Conservation (phyloP, 2,888 invertebrate genomes). For the Limnephilus rhombicus region DNA sequence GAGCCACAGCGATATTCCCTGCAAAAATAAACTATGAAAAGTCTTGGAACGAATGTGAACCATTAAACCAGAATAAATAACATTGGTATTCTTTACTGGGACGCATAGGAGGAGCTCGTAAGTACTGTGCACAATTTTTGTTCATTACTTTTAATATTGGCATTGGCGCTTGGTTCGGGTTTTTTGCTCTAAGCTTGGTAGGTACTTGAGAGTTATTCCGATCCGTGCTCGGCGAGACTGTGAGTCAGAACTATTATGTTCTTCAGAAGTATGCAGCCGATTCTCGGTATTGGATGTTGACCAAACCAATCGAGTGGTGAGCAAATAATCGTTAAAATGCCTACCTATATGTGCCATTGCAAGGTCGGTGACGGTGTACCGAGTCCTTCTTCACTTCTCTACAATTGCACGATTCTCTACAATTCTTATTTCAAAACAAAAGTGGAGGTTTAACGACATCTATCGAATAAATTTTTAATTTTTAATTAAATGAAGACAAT, state of each 20-base stretch:
- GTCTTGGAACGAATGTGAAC: background rate
- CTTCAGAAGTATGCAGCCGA: constrained; percentile 12
- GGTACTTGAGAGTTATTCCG: background rate
- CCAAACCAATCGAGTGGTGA: constrained; percentile 22
- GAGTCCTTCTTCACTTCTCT: constrained; percentile 5
- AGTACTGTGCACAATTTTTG: background rate
- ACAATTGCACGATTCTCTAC: background rate
- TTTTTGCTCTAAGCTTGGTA: background rate
- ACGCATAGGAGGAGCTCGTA: background rate
- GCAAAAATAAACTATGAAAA: background rate
- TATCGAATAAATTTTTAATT: background rate
- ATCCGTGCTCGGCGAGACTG: background rate
- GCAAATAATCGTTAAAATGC: background rate
- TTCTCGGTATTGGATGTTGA: constrained; percentile 27
- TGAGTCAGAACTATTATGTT: constrained; percentile 9
- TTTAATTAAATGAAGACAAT: no score
- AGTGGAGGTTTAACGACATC: background rate
- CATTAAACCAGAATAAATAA: background rate
- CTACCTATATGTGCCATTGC: constrained; percentile 3
- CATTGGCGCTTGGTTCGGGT: background rate
- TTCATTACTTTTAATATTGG: background rate
- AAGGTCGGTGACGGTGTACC: background rate
- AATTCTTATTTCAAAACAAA: background rate
- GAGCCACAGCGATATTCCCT: background rate
- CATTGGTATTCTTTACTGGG: background rate